Percentiles rank a stretch among this genome's conserved stretches.
phyloP scores from a whole-genome alignment of 2,888 invertebrate species.

The Rhorus exstirpatorius region DNA sequence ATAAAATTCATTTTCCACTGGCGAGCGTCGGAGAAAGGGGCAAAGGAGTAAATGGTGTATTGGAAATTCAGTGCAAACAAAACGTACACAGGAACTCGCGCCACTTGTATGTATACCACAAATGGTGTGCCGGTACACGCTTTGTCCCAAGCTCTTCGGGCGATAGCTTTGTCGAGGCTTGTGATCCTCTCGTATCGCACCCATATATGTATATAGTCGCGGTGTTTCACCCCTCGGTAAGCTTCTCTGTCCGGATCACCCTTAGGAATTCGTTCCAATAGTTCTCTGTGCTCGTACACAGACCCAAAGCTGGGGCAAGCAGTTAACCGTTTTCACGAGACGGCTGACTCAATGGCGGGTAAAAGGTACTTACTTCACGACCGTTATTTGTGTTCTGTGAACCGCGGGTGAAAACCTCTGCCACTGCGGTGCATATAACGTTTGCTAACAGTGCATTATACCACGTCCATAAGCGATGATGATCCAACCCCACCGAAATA shows the following conservation, averaged over 20 bases:
- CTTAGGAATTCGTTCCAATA: slow-evolving; percentile 2
- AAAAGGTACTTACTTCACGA: not conserved
- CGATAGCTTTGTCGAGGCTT: slow-evolving; percentile 17
- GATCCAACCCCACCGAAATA: slow-evolving; percentile 9
- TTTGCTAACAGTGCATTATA: slow-evolving; percentile 11
- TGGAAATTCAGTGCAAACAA: too few species aligned
- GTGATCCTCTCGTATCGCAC: not conserved
- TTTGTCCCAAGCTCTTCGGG: not conserved
- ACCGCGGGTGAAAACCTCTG: slow-evolving; percentile 43
- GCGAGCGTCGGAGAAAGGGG: too few species aligned
- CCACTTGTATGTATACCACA: not conserved
- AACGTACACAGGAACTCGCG: too few species aligned
- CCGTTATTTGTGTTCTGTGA: slow-evolving; percentile 22
- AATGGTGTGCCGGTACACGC: not conserved
- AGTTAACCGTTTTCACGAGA: slow-evolving; percentile 39
- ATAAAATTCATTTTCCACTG: not conserved
- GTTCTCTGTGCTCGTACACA: not conserved
- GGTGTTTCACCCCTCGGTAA: slow-evolving; percentile 2
- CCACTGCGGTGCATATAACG: not conserved
- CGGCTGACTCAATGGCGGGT: not conserved
- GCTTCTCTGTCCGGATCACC: slow-evolving; percentile 25
- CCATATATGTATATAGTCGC: not conserved
- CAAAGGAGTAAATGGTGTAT: too few species aligned
- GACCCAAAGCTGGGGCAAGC: slow-evolving; percentile 9
- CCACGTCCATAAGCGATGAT: slow-evolving; percentile 27